phyloP scores from a whole-genome alignment of 2,797 vertebrate species.

The Xiphophorus birchmanni region DNA sequence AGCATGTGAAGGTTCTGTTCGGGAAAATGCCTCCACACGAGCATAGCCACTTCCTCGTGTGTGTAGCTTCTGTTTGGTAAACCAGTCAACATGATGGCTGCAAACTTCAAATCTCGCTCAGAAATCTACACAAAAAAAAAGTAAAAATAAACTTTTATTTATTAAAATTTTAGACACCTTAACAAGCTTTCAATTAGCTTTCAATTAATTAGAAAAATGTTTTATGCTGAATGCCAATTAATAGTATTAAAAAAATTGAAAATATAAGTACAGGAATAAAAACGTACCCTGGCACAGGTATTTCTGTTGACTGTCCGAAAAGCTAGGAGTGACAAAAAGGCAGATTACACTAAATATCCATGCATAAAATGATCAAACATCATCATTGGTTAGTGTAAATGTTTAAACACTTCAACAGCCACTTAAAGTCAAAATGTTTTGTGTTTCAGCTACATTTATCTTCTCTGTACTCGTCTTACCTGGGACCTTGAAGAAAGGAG shows the following conservation, averaged over 20 bases:
- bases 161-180: too few species aligned
- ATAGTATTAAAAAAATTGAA: not conserved
- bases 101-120: accelerated
- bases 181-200: not conserved
- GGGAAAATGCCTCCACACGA: conserved; percentile 81
- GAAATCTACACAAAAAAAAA: conserved; percentile 11
- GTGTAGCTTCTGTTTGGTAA: conserved; percentile 78
- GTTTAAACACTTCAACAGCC: not conserved
- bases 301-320: conserved; percentile 8
- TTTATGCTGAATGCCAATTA: not conserved
- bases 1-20: conserved; percentile 24
- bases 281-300: not conserved
- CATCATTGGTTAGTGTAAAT: not conserved
- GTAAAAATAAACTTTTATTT: not conserved
- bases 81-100: conserved; percentile 81
- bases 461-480: conserved; percentile 23
- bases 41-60: conserved; percentile 79
- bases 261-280: not conserved
- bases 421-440: not conserved
- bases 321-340: conserved; percentile 18
- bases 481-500: conserved; percentile 60
- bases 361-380: not conserved
- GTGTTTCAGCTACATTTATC: not conserved
- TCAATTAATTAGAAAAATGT: not conserved
- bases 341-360: not conserved